A percentile compares a stretch with the other conserved stretches of the same genome.
Evolutionary conservation across 1,140 invertebrate genomes (phyloP).

Genomic region (Pseudomyrmex pallidus): DNA sequence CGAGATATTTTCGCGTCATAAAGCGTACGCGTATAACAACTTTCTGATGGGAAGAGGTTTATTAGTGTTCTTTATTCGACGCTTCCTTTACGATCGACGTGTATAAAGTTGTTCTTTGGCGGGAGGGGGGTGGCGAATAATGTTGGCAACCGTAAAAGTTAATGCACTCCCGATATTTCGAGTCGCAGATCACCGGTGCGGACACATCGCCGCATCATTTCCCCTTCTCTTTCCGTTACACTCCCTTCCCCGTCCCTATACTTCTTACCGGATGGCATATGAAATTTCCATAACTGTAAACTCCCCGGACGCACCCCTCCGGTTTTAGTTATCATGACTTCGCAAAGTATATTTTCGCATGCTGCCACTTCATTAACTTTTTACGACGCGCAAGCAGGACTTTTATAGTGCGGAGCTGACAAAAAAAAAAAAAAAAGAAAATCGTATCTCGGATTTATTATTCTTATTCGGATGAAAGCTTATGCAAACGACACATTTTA

Average conservation of each 20-base stretch:
- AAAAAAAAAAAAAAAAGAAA: slow-evolving; percentile 20
- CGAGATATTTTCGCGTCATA: slow-evolving; percentile 62
- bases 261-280: slow-evolving; percentile 53
- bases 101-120: slow-evolving; percentile 70
- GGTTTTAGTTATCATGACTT: slow-evolving; percentile 48
- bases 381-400: slow-evolving; percentile 42
- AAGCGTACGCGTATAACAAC: slow-evolving; percentile 74
- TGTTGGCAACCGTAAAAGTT: slow-evolving; percentile 74
- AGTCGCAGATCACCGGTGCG: slow-evolving; percentile 32
- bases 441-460: not conserved
- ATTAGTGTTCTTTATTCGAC: slow-evolving; percentile 73
- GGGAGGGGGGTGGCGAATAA: slow-evolving; percentile 64
- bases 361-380: slow-evolving; percentile 52
- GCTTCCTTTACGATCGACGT: slow-evolving; percentile 71
- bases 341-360: slow-evolving; percentile 44
- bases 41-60: slow-evolving; percentile 77
- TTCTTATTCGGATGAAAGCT: not conserved
- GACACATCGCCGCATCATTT: slow-evolving; percentile 2
- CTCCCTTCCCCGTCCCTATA: not conserved
- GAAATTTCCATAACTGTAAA: slow-evolving; percentile 59
- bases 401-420: slow-evolving; percentile 8
- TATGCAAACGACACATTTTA: not conserved
- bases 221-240: not conserved
- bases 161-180: slow-evolving; percentile 68
- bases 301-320: not conserved